phyloP scores from a whole-genome alignment of 2,797 vertebrate species.

The Sylvia borin region DNA sequence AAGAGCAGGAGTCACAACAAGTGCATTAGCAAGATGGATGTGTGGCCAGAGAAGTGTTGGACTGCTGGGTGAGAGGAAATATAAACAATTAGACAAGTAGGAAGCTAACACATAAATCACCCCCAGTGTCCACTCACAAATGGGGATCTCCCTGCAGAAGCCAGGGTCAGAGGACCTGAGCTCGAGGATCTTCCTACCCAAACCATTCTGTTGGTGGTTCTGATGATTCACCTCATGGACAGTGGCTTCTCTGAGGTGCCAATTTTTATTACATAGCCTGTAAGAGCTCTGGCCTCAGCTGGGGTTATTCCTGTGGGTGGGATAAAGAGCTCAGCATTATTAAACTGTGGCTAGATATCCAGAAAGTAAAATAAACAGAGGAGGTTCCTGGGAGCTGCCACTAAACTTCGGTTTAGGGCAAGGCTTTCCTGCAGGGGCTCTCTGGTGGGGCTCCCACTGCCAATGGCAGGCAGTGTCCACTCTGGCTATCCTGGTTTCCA shows the following conservation, averaged over 20 bases:
- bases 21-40: neutral
- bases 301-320: too few species aligned
- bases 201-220: neutral
- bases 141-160: neutral
- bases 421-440: neutral
- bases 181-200: neutral
- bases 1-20: neutral
- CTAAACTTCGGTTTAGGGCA: neutral
- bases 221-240: accelerated
- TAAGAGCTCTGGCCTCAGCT: neutral
- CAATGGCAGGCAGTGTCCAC: neutral
- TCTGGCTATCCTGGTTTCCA: neutral
- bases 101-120: neutral
- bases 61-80: neutral
- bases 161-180: neutral
- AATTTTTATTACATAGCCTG: neutral
- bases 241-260: neutral
- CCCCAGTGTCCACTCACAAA: neutral
- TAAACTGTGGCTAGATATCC: neutral
- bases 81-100: neutral
- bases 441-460: neutral
- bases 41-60: neutral
- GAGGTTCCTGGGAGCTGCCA: neutral
- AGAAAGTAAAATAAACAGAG: neutral
- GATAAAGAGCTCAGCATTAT: neutral